These are phyloP conservation scores for Cyphomyrus plagiostoma DNA, from an alignment of 2,113 vertebrate species.

Conservation along the genomic window DNA sequence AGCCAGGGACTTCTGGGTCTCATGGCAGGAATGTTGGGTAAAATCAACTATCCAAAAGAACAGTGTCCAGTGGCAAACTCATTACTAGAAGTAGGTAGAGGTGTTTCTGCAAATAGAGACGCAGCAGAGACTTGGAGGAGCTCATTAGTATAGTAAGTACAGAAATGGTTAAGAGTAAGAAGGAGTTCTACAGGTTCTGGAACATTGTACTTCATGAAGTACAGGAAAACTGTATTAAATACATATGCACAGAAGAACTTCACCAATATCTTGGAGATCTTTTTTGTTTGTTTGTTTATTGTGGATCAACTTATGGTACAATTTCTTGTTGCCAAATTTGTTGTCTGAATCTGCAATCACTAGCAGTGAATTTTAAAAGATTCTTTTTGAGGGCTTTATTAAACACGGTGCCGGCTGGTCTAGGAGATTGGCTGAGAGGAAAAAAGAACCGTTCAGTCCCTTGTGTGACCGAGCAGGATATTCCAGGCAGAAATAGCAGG, in stretches of 20 bases:
- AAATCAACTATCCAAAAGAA: neutral
- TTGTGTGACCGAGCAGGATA: constrained; percentile 20
- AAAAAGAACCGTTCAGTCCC: neutral
- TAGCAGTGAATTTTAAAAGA: neutral
- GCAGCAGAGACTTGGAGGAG: neutral
- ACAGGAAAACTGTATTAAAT: neutral
- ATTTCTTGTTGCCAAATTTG: neutral
- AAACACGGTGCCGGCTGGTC: neutral
- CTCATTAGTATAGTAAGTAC: neutral
- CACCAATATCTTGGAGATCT: neutral
- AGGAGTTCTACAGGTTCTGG: neutral
- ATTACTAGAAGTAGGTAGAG: neutral
- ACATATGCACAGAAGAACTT: neutral
- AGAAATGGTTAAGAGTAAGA: neutral
- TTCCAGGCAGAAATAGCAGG: neutral
- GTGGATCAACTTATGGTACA: neutral
- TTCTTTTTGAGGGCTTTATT: neutral
- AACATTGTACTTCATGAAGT: neutral
- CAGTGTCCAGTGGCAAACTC: neutral
- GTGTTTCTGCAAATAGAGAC: neutral
- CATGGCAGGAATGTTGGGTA: neutral
- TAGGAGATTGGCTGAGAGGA: neutral
- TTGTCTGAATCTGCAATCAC: neutral
- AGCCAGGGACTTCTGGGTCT: neutral
- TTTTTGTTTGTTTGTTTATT: neutral